Percentiles rank a stretch among this genome's conserved stretches.
Evolutionary conservation across 2,113 vertebrate species (phyloP).

Genomic region (Panurus biarmicus): DNA sequence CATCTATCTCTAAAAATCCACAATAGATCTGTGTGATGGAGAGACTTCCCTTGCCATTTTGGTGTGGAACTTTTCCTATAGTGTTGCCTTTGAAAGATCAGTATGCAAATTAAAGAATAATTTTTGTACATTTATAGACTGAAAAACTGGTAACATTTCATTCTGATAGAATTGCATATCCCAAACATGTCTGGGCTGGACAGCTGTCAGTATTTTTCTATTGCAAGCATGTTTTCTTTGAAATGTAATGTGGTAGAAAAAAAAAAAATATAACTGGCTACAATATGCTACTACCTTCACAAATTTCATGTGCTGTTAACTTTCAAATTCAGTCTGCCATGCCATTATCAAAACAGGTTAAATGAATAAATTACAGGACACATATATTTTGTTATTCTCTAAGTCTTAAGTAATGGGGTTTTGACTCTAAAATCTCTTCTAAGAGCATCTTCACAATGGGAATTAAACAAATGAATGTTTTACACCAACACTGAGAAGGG

Average conservation of each 20-base stretch:
- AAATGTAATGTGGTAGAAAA: neutral
- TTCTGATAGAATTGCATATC: neutral
- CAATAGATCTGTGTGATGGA: neutral
- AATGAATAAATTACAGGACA: neutral
- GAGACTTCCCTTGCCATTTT: neutral
- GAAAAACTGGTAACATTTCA: neutral
- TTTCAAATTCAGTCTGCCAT: neutral
- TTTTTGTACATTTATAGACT: neutral
- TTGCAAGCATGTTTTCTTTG: neutral
- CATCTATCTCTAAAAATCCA: neutral
- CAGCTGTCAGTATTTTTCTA: neutral
- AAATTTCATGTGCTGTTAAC: neutral
- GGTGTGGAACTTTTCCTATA: neutral
- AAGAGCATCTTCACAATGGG: neutral
- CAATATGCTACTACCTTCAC: neutral
- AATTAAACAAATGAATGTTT: neutral
- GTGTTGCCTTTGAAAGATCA: neutral
- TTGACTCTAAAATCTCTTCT: neutral
- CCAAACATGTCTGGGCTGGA: neutral
- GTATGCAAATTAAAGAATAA: neutral
- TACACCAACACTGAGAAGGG: neutral
- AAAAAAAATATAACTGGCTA: neutral
- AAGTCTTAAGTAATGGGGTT: neutral
- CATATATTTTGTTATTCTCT: neutral
- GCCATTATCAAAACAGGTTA: neutral